A percentile compares a stretch with the other conserved stretches of the same genome.
phyloP scores from a whole-genome alignment of 1,140 invertebrate species.

The Drosophila triauraria region DNA sequence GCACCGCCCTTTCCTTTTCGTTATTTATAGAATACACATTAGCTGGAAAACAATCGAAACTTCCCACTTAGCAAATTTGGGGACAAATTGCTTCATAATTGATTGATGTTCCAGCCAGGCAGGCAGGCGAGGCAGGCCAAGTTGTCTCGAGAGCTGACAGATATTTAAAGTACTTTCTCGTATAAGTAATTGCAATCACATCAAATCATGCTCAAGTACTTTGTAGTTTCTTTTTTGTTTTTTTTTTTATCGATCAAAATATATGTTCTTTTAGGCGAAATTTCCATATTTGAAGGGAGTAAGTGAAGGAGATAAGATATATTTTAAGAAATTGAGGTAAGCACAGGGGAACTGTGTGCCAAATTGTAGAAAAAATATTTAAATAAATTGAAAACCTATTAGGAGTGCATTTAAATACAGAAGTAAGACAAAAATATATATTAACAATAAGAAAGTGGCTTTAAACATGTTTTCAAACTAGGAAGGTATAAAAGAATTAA shows the following conservation, averaged over 20 bases:
- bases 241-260: not conserved
- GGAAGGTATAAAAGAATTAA: no score
- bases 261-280: not conserved
- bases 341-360: no score
- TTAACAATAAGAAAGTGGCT: no score
- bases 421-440: no score
- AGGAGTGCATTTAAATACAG: no score
- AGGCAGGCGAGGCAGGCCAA: slow-evolving; percentile 1
- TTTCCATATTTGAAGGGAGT: not conserved
- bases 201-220: slow-evolving; percentile 22
- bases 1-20: slow-evolving; percentile 28
- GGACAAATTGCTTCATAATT: slow-evolving; percentile 82
- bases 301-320: not conserved
- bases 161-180: slow-evolving; percentile 18
- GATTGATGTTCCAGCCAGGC: slow-evolving; percentile 65
- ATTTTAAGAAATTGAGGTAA: not conserved
- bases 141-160: slow-evolving; percentile 20
- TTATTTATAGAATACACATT: slow-evolving; percentile 80
- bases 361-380: no score
- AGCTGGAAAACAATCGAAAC: slow-evolving; percentile 66
- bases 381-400: no score
- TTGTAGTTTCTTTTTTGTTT: slow-evolving; percentile 22
- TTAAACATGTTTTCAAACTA: no score
- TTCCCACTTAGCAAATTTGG: slow-evolving; percentile 51
- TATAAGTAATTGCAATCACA: slow-evolving; percentile 39